Evolutionary conservation across 2,113 vertebrate genomes (phyloP), one percentile per base, ranked within the genome.

Genomic region (Notothenia coriiceps): DNA sequence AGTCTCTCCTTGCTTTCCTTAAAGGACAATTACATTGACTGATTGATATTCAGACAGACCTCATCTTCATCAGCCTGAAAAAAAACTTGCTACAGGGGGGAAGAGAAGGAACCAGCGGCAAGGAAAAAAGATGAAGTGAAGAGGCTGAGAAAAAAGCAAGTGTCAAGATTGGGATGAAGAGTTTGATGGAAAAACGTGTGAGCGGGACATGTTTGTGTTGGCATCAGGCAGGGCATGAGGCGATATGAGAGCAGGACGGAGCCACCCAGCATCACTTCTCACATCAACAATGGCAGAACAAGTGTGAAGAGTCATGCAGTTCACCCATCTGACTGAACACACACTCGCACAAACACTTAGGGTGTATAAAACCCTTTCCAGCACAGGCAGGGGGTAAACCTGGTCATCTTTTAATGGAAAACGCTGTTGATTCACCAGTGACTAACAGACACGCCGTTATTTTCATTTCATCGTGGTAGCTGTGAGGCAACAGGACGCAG

Each of bases 11-110:
- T 92, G 84, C 69, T 86, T 93, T 93, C 78, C 84, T 92, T 90
- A 94, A 90, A 93, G 92, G 92, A 93, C 91, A 92, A 92, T 93
- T 94, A 93, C 74, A 79, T 17, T 63, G 77, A 92, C 69, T 95
- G 93, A 94, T 91, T 93, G 86, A 94, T 94, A 92, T 92, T 90
- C 78, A 83, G 44, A 81, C 86, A 87, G 90, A 93, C 88, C 87
- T 85, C 88, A 81, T 88, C 79, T 46, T 91, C 82, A 85, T 91
- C 82, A 82, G 70, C 67, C 68, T 77, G 79, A 80, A 85, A 88
- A 91, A 74, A 85, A 43, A 40, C 50, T 67, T 17, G 4, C 70
- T 52, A 52, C 73, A 56, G 56, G 64, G 78, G 74, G 51, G 35
- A 82, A 65, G 66, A 50, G 14, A 61, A 40, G 74, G 77, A 74